These are phyloP conservation scores for Anodontia alba DNA, from an alignment of 2,888 invertebrate genomes.

Conservation along the genomic window DNA sequence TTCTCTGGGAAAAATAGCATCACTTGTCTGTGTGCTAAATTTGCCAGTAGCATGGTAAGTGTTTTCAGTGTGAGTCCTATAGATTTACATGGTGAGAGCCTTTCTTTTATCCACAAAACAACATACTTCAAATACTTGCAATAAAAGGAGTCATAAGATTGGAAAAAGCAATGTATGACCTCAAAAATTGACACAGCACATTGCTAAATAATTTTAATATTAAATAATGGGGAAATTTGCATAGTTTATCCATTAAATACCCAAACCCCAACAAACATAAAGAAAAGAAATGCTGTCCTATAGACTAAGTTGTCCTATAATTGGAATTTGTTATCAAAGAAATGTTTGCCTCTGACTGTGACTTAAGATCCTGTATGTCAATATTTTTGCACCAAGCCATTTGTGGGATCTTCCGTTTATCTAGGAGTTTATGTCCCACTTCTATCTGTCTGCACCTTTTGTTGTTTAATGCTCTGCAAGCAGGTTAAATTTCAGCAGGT, in stretches of 20 bases:
- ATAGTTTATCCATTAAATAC: slow-evolving; percentile 13
- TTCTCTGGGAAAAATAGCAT: too few relatives aligned
- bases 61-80: too few relatives aligned
- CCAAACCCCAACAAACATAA: neutral
- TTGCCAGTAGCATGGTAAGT: too few relatives aligned
- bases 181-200: too few relatives aligned
- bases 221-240: slow-evolving; percentile 11
- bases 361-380: slow-evolving; percentile 5
- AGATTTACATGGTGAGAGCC: too few relatives aligned
- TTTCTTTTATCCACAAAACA: too few relatives aligned
- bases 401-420: slow-evolving; percentile 12
- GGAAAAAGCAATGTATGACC: too few relatives aligned
- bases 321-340: neutral
- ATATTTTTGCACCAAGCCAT: slow-evolving; percentile 14
- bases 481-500: too few relatives aligned
- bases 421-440: neutral
- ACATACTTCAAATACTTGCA: too few relatives aligned
- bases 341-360: slow-evolving; percentile 9
- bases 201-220: neutral
- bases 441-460: slow-evolving; percentile 8
- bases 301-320: neutral
- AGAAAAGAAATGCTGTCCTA: neutral
- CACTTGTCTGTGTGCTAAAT: too few relatives aligned
- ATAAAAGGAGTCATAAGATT: too few relatives aligned
- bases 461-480: too few relatives aligned